These are phyloP conservation scores for Ridgeia piscesae DNA, from an alignment of 1,140 invertebrate species.

Conservation along the genomic window DNA sequence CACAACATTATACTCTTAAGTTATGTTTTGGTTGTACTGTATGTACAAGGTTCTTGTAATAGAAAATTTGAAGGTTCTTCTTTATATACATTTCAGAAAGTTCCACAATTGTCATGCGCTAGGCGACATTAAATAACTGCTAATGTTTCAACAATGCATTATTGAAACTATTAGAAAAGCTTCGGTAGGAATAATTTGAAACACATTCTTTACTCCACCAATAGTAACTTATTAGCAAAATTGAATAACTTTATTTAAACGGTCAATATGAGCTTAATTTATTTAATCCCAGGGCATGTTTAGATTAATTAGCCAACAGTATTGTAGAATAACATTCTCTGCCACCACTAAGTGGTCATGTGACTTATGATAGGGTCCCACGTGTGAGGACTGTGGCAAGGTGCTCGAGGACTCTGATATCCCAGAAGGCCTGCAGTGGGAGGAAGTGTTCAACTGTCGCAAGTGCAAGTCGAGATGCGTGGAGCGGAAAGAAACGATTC, in stretches of 20 bases:
- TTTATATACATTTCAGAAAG: not conserved
- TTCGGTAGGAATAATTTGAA: not conserved
- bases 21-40: not conserved
- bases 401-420: too few relatives aligned
- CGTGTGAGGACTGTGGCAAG: constrained; percentile 66
- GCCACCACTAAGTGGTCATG: constrained; percentile 19
- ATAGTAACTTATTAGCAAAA: not conserved
- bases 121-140: not conserved
- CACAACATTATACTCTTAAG: not conserved
- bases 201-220: not conserved
- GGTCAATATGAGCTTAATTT: not conserved
- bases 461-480: constrained; percentile 84
- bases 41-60: not conserved
- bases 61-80: not conserved
- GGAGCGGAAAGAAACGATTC: constrained; percentile 91
- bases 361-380: constrained; percentile 17
- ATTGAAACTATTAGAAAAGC: not conserved
- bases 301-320: not conserved
- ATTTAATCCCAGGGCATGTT: not conserved
- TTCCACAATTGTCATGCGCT: not conserved
- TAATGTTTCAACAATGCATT: not conserved
- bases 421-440: not conserved
- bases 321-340: constrained; percentile 12
- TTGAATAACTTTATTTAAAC: constrained; percentile 5
- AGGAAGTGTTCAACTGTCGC: constrained; percentile 67